Evolutionary conservation across 92 coral and sea anemone species (phyloP), one percentile per base, ranked within the genome.

Genomic region (Pocillopora meandrina): DNA sequence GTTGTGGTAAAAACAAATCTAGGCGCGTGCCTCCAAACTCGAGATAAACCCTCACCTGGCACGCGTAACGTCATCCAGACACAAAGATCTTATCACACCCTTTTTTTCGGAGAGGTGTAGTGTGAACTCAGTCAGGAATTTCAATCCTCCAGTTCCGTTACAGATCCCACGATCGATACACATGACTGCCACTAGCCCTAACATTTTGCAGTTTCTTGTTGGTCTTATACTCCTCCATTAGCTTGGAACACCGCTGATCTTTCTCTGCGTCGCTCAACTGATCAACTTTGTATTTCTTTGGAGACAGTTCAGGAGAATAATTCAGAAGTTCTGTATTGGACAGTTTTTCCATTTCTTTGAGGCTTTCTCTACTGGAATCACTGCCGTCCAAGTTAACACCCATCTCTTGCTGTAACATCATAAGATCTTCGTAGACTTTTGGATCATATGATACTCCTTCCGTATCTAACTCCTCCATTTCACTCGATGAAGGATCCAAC

Each of bases 161-260:
- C 52, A 96, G 86, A 71, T 92, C 98, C 95, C 95, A 96, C 17
- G 98, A 85, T 80, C 93, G 93, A 76, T 96, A 96, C 5, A 94
- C 84, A 35, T 93, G 91, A 62, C 95, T 90, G 26, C 90, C 87
- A 8, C 91, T 82, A 2, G 89, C 80, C 16, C 82, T 87, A 36
- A 78, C 85, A 42, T 90, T 85, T 34, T 88, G 89, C 47, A 82
- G 73, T 49, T 85, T 88, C 66, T 88, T 96, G 59, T 89, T 96
- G 12, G 97, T 91, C 86, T 92, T 96, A 66, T 83, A 96, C 71
- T 96, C 98, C 21, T 88, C 89, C 98, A 96, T 87, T 15, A 96
- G 88, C 80, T 92, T 93, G 0, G 98, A 89, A 79, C 98, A 96
- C 1, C 98, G 91, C 84, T 92, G 87, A 81, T 93, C 98, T 59